Base-by-base conservation (phyloP, 1,140 invertebrate species). In the Aphidius gifuensis region DNA sequence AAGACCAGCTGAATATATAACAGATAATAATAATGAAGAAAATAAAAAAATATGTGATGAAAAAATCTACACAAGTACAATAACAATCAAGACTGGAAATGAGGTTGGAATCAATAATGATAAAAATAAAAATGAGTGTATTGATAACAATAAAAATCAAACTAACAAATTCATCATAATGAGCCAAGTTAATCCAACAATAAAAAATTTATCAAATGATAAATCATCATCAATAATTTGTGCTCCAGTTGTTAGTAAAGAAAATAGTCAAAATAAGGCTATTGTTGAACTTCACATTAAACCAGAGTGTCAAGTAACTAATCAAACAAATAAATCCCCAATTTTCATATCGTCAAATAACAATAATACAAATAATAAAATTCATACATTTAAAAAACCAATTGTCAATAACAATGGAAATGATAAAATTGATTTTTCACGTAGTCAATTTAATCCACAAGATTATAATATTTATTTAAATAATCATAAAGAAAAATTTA, bases 61-160 rank as follows among this genome's bases (percentile, higher is more conserved):
- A 48, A 80, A 76, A 74, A 80, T 72, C n/a, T 81, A 73, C 67
- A 81, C 75, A 64, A 81, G 78, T 59, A 80, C 77, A 6, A 71
- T 81, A 62, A 81, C 74, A 64, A 80, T 81, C 58, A 75, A 74
- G 62, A 76, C 78, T 21, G 72, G 62, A 62, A 72, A 65, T 64
- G 76, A 80, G 68, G 72, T 75, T 73, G 68, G 38, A 43, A 16
- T 16, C 16, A 55, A 51, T 39, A 55, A 60, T 7, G 58, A 59
- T 60, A 40, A 39, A 9, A 44, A 49, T 16, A 45, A 50, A n/a
- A 39, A 49, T 9, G 58, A 60, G 42, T 62, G 53, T 48, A 11
- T 32, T 45, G 8, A 56, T 43, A 58, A 62, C 16, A 59, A 59
- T 44, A n/a, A n/a, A 21, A 62, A 56, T 21, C 11, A 43, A n/a